Conservation (phyloP, 2,113 vertebrate genomes). For the Delphinapterus leucas region DNA sequence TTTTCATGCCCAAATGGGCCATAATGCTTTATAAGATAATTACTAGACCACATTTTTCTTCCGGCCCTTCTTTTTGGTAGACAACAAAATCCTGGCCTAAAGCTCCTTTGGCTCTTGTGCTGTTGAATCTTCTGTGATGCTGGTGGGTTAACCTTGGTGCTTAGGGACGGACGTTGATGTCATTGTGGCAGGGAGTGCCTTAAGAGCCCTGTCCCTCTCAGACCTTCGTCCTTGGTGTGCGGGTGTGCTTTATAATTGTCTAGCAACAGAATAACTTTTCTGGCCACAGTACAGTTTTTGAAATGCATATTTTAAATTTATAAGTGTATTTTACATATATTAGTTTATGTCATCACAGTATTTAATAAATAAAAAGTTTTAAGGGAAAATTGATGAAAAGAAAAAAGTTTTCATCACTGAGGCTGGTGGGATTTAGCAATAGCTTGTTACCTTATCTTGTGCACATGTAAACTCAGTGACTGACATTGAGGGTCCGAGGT, state of each 20-base stretch:
- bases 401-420: not conserved
- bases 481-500: not conserved
- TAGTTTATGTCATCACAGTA: not conserved
- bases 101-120: not conserved
- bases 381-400: not conserved
- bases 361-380: not conserved
- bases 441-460: not conserved
- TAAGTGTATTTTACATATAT: not conserved
- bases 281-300: not conserved
- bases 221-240: not conserved
- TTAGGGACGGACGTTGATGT: not conserved
- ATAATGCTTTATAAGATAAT: not conserved
- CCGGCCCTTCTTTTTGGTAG: not conserved
- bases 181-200: accelerated
- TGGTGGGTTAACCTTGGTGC: too few relatives aligned
- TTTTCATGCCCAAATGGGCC: not conserved
- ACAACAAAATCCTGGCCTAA: not conserved
- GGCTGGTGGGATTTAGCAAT: not conserved
- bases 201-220: too few relatives aligned
- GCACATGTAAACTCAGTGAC: not conserved
- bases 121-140: not conserved
- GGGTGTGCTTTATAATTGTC: not conserved
- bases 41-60: not conserved
- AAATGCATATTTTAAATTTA: not conserved
- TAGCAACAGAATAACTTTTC: not conserved